Evolutionary conservation across 1,140 invertebrate species (phyloP).

Genomic region (Ridgeia piscesae): DNA sequence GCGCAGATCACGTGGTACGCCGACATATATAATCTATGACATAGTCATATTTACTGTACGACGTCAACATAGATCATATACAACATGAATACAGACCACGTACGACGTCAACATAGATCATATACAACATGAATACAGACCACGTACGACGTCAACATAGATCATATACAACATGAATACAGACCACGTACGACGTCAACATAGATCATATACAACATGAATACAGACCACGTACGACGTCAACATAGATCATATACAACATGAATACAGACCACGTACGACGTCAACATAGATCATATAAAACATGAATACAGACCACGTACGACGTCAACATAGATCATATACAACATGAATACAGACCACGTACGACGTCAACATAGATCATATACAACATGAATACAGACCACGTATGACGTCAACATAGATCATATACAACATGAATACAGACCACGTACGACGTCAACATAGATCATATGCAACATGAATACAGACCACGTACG

Average conservation of each 20-base stretch:
- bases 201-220: background rate
- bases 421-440: background rate
- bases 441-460: background rate
- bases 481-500: background rate
- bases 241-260: background rate
- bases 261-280: background rate
- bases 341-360: background rate
- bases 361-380: background rate
- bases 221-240: background rate
- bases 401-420: background rate
- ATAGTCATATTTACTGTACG: too few relatives aligned
- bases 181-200: background rate
- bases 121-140: too few relatives aligned
- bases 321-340: background rate
- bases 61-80: background rate
- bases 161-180: background rate
- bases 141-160: background rate
- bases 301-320: background rate
- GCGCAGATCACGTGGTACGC: background rate
- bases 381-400: background rate
- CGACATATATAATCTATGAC: background rate
- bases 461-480: background rate
- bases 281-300: background rate
- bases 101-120: background rate
- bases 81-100: background rate